Evolutionary conservation across 1,140 invertebrate species (phyloP), one percentile per base, ranked within the genome.

Genomic region (Zaprionus camerounensis): DNA sequence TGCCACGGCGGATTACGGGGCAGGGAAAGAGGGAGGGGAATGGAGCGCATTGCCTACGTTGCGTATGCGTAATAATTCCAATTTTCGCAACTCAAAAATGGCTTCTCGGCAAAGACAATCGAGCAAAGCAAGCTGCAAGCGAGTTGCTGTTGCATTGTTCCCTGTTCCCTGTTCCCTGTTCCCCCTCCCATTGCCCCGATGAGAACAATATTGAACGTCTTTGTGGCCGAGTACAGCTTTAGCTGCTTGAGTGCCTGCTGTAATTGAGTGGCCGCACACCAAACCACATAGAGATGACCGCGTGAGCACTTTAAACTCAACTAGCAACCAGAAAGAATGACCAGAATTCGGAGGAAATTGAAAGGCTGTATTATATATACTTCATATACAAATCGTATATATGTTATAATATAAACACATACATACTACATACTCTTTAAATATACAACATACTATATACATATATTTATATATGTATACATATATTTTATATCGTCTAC

Each of bases 21-120:
- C 7, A 9, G 6, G 7, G n/a, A 2, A 17, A 7, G 6, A 46
- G 7, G 41, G 5, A 2, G 15, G 38, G 38, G 5, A 41, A 2
- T 7, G 15, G 5, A n/a, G 15, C 6, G 5, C 5, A 2, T n/a
- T 17, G 41, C n/a, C n/a, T 20, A 20, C n/a, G n/a, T 3, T 46
- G 41, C 41, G 41, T 46, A 46, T 20, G 41, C 41, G 41, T 46
- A 46, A 46, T 46, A 46, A 17, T n/a, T n/a, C 41, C 6, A 46
- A 44, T 44, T 44, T 41, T 44, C n/a, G 41, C 41, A 17, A 17
- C 2, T 9, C 36, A 7, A 46, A 46, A 46, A 11, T 9, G 41
- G 41, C 41, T 46, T 17, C 41, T 7, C 2, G 3, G 0, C 41
- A 17, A 46, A 46, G 41, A 46, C n/a, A 46, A 46, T 46, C 13